Base-by-base conservation (phyloP, 2,113 vertebrate genomes). In the Paralichthys olivaceus region DNA sequence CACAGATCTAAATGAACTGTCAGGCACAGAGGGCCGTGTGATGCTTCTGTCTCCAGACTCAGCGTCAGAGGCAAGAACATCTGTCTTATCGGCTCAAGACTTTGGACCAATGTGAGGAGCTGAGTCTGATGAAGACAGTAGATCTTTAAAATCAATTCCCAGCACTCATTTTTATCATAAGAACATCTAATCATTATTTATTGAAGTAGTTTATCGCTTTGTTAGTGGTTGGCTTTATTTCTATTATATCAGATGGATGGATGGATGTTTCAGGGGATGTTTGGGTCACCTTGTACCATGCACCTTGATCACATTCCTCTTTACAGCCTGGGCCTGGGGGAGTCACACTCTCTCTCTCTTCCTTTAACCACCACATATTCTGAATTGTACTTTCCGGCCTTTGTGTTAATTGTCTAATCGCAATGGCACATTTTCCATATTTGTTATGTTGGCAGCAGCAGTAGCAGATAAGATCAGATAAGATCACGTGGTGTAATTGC, bases 391-490 rank as follows among this genome's bases (percentile, higher is more conserved):
- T 19, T 54, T 59, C 29, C 62, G 58, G 61, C 72, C 57, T 85
- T 68, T 47, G 73, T 74, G 77, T 66, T 88, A 85, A 84, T 82
- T 80, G 26, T 56, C 2, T 5, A 56, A 53, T 83, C 80, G 77
- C 56, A 73, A 15, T 1, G 13, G 59, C 32, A 47, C 71, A 32
- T 82, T 80, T 82, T 63, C 60, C 59, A 40, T 73, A 61, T 75
- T 81, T 79, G 56, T 73, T 26, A 57, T 61, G 60, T 73, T 71
- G 60, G 76, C 80, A 77, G 81, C 78, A 77, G 77, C 78, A 77
- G 32, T 34, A 34, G 79, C 62, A 69, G 56, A 53, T 23, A 45
- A 70, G 81, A 87, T 87, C 69, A 86, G 71, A 86, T 86, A 75
- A 64, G 58, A 3, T 15, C 8, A 69, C 23, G 3, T 14, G 77